phyloP scores from a whole-genome alignment of 2,113 vertebrate genomes.

The Piprites chloris region DNA sequence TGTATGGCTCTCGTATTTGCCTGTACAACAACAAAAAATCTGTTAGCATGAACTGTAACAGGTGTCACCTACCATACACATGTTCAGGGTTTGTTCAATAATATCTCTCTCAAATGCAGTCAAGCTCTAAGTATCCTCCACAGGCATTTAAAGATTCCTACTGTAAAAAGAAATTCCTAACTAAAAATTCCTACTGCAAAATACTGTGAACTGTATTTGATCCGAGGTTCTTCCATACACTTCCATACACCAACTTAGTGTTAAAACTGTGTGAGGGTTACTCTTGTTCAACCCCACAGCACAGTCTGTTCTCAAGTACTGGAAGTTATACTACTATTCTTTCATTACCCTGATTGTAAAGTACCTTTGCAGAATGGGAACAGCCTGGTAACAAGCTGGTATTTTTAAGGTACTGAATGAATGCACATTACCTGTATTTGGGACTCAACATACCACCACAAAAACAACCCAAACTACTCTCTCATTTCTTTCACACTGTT shows the following conservation, averaged over 20 bases:
- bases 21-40: conserved; percentile 62
- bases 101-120: neutral
- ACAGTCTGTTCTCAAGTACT: neutral
- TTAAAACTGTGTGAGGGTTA: neutral
- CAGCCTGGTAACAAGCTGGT: neutral
- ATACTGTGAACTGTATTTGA: neutral
- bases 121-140: neutral
- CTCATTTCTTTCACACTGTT: neutral
- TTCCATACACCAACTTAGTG: neutral
- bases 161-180: too few relatives aligned
- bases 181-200: neutral
- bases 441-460: neutral
- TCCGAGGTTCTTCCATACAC: neutral
- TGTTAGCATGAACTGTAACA: neutral
- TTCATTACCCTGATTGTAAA: neutral
- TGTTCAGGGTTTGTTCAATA: neutral
- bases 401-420: neutral
- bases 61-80: neutral
- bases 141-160: neutral
- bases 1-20: conserved; percentile 96
- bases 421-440: neutral
- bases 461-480: neutral
- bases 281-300: neutral
- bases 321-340: neutral
- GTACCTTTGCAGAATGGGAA: neutral